Conservation (phyloP, 2,113 vertebrate genomes). For the Sminthopsis crassicaudata region DNA sequence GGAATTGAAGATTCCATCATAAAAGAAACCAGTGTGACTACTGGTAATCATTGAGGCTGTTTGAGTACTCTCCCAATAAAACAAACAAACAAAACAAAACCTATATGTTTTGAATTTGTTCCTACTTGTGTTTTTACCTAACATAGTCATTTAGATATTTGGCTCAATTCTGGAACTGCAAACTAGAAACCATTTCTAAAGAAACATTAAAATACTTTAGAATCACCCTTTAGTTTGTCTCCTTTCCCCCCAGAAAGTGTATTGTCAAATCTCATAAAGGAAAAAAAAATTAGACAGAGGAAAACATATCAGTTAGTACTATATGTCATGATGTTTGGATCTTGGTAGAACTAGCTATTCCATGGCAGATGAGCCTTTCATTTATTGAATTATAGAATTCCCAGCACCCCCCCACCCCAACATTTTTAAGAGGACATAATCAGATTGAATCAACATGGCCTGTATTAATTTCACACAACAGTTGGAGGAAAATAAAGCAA, state of each 20-base stretch:
- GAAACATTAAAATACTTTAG: background rate
- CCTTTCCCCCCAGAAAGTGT: background rate
- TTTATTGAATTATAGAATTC: background rate
- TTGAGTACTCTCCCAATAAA: background rate
- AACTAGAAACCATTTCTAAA: background rate
- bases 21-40: conserved; percentile 11
- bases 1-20: conserved; percentile 42
- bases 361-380: background rate
- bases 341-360: background rate
- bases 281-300: background rate
- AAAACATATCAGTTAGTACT: background rate
- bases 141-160: background rate
- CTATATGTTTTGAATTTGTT: background rate
- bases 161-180: background rate
- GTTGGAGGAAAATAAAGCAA: background rate
- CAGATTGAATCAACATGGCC: background rate
- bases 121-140: background rate
- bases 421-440: background rate
- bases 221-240: background rate
- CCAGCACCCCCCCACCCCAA: background rate
- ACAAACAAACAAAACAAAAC: no score
- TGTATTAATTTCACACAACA: background rate
- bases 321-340: background rate
- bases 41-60: background rate
- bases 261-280: background rate